Evolutionary conservation across 2,113 vertebrate genomes (phyloP).

Genomic region (Brienomyrus longianalis): DNA sequence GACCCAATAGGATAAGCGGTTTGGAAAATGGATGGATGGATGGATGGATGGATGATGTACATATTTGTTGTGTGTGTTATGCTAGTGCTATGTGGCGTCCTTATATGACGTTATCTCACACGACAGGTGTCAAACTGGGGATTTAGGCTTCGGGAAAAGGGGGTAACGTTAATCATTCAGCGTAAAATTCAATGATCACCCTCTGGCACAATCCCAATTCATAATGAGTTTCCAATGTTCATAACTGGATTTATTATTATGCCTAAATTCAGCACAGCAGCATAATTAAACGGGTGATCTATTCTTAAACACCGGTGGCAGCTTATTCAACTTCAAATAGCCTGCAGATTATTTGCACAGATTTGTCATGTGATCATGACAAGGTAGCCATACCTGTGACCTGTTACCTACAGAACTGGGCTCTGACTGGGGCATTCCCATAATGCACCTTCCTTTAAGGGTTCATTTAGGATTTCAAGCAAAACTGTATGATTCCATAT

Average conservation of each 20-base stretch:
- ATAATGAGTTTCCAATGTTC: slow-evolving; percentile 8
- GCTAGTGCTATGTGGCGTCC: not conserved
- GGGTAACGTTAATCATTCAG: not conserved
- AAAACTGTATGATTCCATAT: not conserved
- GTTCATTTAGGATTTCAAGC: not conserved
- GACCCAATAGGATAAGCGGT: too few species aligned
- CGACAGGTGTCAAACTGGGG: not conserved
- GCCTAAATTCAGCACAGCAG: not conserved
- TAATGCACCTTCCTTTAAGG: not conserved
- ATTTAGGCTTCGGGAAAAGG: not conserved
- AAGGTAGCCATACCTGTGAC: not conserved
- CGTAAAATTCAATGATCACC: not conserved
- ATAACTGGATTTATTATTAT: slow-evolving; percentile 2
- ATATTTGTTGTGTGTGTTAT: not conserved
- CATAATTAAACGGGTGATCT: not conserved
- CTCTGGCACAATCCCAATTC: not conserved
- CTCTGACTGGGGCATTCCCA: not conserved
- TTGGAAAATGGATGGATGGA: too few species aligned
- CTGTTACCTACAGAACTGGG: not conserved
- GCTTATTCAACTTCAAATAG: not conserved
- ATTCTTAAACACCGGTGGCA: not conserved
- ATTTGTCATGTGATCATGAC: not conserved
- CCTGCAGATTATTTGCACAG: not conserved
- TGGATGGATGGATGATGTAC: too few species aligned
- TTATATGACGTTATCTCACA: not conserved